phyloP scores from a whole-genome alignment of 2,888 invertebrate species.

The Julus scanicus region DNA sequence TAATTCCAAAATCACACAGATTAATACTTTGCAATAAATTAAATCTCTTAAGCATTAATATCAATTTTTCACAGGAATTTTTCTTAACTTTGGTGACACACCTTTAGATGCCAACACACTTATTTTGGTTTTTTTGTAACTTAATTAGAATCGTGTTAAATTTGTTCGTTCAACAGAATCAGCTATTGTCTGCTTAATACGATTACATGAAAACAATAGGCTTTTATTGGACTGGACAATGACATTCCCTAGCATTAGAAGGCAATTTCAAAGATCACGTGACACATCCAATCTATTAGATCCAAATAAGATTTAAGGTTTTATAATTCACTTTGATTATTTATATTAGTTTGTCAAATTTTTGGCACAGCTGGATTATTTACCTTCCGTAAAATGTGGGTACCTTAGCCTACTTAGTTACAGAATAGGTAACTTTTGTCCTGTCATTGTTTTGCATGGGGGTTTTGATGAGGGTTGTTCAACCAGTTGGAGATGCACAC shows the following conservation, averaged over 20 bases:
- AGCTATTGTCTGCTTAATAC: conserved; percentile 21
- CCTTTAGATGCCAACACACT: background rate
- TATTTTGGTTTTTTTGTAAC: background rate
- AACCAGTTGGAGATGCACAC: no score
- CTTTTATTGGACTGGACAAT: conserved; percentile 32
- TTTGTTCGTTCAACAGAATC: background rate
- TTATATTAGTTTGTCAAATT: background rate
- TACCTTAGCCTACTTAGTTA: no score
- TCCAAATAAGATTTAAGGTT: background rate
- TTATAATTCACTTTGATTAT: background rate
- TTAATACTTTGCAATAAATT: no score
- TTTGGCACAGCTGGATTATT: background rate
- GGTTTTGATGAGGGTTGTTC: no score
- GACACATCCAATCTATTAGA: background rate
- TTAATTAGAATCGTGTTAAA: conserved; percentile 2
- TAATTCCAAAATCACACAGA: no score
- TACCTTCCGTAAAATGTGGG: background rate
- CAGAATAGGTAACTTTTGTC: no score
- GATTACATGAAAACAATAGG: conserved; percentile 17
- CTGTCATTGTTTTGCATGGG: no score
- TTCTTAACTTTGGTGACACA: background rate
- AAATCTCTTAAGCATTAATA: no score
- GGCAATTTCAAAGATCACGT: background rate
- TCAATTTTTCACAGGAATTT: background rate
- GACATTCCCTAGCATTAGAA: background rate